phyloP scores from a whole-genome alignment of 2,797 vertebrate species.

The Clarias platycephalus region DNA sequence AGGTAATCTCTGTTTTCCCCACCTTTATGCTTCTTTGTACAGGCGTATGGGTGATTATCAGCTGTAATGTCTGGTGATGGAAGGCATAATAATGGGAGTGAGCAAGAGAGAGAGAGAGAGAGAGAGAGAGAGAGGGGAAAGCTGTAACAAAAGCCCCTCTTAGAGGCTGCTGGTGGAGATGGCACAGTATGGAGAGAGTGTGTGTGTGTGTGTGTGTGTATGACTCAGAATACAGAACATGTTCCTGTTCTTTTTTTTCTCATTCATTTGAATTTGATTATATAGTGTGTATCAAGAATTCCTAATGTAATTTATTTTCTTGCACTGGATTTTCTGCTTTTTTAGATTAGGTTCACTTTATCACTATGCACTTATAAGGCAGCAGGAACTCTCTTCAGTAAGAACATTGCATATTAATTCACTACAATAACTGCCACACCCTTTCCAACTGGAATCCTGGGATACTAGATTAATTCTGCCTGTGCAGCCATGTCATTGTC shows the following conservation, averaged over 20 bases:
- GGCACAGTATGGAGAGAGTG: slow-evolving; percentile 43
- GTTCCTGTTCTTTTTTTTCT: slow-evolving; percentile 24
- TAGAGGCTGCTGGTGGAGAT: slow-evolving; percentile 61
- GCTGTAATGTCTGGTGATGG: slow-evolving; percentile 64
- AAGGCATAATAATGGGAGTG: slow-evolving; percentile 63
- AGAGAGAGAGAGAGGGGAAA: slow-evolving; percentile 46
- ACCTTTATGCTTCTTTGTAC: slow-evolving; percentile 33
- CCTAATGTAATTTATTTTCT: slow-evolving; percentile 19
- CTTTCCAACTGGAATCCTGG: slow-evolving; percentile 31
- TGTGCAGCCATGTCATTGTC: not conserved
- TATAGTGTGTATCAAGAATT: slow-evolving; percentile 16
- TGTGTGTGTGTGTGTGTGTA: slow-evolving; percentile 16
- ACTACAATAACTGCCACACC: slow-evolving; percentile 25
- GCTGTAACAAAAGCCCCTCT: slow-evolving; percentile 59
- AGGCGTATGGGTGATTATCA: slow-evolving; percentile 63
- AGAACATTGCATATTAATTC: slow-evolving; percentile 14
- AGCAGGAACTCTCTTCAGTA: not conserved
- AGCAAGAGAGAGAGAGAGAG: slow-evolving; percentile 4
- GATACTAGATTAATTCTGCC: slow-evolving; percentile 22
- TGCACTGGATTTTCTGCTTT: not conserved
- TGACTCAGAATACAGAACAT: slow-evolving; percentile 2
- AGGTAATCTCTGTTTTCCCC: not conserved
- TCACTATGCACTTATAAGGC: not conserved
- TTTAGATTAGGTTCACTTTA: slow-evolving; percentile 27
- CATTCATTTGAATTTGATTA: slow-evolving; percentile 6